phyloP scores from a whole-genome alignment of 2,888 invertebrate species.

The Drosophila kanekoi region DNA sequence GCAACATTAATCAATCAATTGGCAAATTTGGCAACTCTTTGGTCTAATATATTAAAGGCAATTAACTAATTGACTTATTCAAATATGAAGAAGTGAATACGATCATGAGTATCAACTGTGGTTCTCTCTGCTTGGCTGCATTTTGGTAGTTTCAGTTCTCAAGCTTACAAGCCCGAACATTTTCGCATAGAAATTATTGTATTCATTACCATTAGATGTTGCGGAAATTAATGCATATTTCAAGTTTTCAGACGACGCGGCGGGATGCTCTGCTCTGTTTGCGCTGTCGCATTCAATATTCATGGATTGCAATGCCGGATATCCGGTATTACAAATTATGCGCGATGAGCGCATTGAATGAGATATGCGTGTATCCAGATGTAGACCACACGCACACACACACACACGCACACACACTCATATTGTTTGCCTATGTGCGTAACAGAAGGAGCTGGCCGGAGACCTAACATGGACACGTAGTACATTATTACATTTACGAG shows the following conservation, averaged over 20 bases:
- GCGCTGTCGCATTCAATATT: slow-evolving; percentile 45
- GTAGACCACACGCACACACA: not conserved
- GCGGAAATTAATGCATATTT: slow-evolving; percentile 53
- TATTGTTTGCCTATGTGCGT: not conserved
- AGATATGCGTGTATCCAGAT: slow-evolving; percentile 28
- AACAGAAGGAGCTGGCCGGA: not conserved
- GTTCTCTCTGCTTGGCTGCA: slow-evolving; percentile 1
- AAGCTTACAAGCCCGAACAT: not conserved
- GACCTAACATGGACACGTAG: slow-evolving; percentile 11
- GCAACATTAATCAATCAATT: slow-evolving; percentile 14
- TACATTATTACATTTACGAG: slow-evolving; percentile 8
- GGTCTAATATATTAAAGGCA: slow-evolving; percentile 10
- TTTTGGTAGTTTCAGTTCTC: not conserved
- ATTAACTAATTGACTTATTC: slow-evolving; percentile 50
- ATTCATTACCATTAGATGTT: slow-evolving; percentile 29
- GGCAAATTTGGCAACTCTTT: not conserved
- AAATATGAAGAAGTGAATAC: slow-evolving; percentile 11
- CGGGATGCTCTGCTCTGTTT: slow-evolving; percentile 4
- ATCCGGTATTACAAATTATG: slow-evolving; percentile 63
- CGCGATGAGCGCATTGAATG: slow-evolving; percentile 48
- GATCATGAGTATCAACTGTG: not conserved
- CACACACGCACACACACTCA: not conserved
- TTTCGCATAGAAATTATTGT: slow-evolving; percentile 10
- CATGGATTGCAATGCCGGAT: slow-evolving; percentile 59
- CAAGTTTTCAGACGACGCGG: slow-evolving; percentile 13